Evolutionary conservation across 2,797 vertebrate species (phyloP).

Genomic region (Nannoperca obscura): DNA sequence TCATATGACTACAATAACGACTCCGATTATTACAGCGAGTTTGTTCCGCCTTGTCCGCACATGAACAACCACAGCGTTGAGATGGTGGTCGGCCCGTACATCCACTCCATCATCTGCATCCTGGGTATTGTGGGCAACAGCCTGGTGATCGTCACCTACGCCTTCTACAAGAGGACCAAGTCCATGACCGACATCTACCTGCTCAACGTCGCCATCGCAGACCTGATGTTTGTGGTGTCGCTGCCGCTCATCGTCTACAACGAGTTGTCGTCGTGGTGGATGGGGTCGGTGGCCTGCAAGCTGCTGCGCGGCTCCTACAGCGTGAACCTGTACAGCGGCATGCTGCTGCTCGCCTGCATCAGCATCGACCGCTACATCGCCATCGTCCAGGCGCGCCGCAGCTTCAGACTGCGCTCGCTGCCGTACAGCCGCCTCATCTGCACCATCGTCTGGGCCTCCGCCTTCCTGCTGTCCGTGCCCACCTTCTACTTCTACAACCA

Average conservation of each 20-base stretch:
- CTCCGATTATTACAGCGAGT: neutral
- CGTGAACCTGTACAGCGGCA: conserved; percentile 92
- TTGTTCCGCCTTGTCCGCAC: conserved; percentile 7
- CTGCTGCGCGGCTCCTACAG: conserved; percentile 89
- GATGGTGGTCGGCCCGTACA: conserved; percentile 59
- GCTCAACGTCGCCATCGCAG: conserved; percentile 92
- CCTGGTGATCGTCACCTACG: conserved; percentile 91
- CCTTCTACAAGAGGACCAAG: conserved; percentile 89
- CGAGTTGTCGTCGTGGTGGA: conserved; percentile 85
- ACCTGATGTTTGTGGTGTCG: conserved; percentile 90
- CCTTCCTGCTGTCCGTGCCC: conserved; percentile 85
- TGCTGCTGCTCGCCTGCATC: conserved; percentile 92
- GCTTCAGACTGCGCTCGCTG: conserved; percentile 87
- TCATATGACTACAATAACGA: neutral
- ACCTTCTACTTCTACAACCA: conserved; percentile 84
- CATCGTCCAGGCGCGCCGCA: conserved; percentile 91
- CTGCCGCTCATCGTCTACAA: conserved; percentile 89
- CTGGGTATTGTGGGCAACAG: conserved; percentile 90
- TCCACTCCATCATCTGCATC: conserved; percentile 88
- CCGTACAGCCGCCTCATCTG: conserved; percentile 84
- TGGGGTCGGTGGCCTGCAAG: conserved; percentile 87
- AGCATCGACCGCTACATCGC: conserved; percentile 92
- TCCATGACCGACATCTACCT: conserved; percentile 95
- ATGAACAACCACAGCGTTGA: neutral
- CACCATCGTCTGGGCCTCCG: conserved; percentile 83